Conservation (phyloP, 37 sponge, comb jelly and placozoan genomes). For the Corticium candelabrum region DNA sequence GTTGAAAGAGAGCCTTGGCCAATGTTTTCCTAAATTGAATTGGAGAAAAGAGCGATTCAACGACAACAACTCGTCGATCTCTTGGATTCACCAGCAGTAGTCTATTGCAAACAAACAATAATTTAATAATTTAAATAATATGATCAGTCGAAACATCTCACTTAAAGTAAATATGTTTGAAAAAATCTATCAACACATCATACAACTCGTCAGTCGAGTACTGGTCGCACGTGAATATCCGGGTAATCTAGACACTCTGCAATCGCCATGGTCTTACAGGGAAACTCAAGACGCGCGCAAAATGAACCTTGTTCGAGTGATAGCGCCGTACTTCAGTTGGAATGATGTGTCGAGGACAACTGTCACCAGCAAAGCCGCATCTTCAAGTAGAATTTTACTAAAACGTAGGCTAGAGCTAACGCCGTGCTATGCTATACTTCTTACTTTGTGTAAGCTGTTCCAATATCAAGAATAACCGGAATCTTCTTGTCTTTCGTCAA, state of each 20-base stretch:
- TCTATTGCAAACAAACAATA: constrained; percentile 13
- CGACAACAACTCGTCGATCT: constrained; percentile 66
- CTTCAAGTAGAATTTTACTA: constrained; percentile 15
- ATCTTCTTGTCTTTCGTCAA: background rate
- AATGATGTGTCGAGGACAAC: constrained; percentile 64
- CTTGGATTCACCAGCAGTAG: constrained; percentile 62
- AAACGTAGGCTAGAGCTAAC: background rate
- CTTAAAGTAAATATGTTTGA: constrained; percentile 56
- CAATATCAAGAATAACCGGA: constrained; percentile 67
- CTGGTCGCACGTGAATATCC: too few species aligned
- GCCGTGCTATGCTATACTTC: background rate
- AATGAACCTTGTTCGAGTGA: background rate
- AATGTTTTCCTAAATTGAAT: constrained; percentile 63
- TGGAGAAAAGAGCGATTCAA: constrained; percentile 66
- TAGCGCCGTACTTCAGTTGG: constrained; percentile 28
- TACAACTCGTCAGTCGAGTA: constrained; percentile 44
- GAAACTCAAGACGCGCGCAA: too few species aligned
- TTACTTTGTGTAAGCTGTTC: constrained; percentile 69
- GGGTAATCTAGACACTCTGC: too few species aligned
- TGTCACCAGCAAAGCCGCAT: constrained; percentile 65
- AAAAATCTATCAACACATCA: constrained; percentile 50
- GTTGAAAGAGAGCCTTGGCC: constrained; percentile 60
- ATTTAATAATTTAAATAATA: background rate
- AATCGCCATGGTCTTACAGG: too few species aligned
- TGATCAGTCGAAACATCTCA: background rate